phyloP scores from a whole-genome alignment of 2,113 vertebrate genomes.

The Lipophrys pholis region DNA sequence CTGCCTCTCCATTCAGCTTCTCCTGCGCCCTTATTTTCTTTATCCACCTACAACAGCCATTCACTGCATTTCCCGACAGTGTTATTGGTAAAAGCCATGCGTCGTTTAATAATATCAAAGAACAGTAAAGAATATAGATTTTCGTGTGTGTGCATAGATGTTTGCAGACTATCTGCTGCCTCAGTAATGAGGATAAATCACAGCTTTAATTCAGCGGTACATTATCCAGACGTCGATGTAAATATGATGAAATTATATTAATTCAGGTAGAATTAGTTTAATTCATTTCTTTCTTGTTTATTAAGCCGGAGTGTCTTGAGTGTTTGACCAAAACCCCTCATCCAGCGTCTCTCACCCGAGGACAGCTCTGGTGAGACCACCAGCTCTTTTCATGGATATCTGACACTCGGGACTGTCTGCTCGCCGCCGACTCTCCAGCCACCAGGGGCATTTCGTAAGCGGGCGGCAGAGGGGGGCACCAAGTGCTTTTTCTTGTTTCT shows the following conservation, averaged over 20 bases:
- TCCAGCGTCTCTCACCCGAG: slow-evolving; percentile 32
- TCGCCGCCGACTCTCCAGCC: no score
- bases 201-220: neutral
- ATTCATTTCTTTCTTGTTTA: slow-evolving; percentile 13
- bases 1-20: neutral
- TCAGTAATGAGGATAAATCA: neutral
- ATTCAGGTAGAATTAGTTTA: neutral
- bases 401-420: no score
- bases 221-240: neutral
- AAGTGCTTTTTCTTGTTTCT: slow-evolving; percentile 83
- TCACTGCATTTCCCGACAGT: no score
- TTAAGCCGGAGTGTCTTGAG: slow-evolving; percentile 7
- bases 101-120: neutral
- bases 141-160: neutral
- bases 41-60: neutral
- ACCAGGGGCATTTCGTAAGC: slow-evolving; percentile 44
- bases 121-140: neutral
- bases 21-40: neutral
- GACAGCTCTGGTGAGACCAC: slow-evolving; percentile 58
- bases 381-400: slow-evolving; percentile 78
- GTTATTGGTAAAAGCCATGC: neutral
- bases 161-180: neutral
- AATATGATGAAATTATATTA: slow-evolving; percentile 15
- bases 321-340: slow-evolving; percentile 35
- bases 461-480: slow-evolving; percentile 34